These are phyloP conservation scores for Formica exsecta DNA, from an alignment of 1,140 invertebrate species.

Conservation along the genomic window DNA sequence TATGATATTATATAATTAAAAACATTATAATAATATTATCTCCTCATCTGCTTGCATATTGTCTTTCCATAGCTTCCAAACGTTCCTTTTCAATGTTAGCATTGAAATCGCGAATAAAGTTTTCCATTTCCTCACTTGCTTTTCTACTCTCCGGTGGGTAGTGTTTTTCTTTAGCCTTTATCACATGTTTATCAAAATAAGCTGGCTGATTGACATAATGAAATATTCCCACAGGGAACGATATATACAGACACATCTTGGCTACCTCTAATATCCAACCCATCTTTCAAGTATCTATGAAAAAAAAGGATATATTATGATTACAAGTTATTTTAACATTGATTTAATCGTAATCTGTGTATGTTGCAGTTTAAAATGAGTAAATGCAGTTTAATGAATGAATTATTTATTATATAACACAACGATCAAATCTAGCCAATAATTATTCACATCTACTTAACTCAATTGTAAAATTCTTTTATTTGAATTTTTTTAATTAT, in stretches of 20 bases:
- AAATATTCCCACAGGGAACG: constrained; percentile 94
- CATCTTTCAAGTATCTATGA: constrained; percentile 86
- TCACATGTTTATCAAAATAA: constrained; percentile 93
- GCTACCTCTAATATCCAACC: constrained; percentile 93
- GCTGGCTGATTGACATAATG: constrained; percentile 95
- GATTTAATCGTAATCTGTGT: no score
- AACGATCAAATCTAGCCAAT: neutral
- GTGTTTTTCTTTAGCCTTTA: constrained; percentile 89
- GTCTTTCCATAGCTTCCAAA: constrained; percentile 56
- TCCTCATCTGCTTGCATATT: constrained; percentile 3
- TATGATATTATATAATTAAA: neutral
- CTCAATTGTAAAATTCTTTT: neutral
- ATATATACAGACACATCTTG: constrained; percentile 94
- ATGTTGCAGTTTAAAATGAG: neutral
- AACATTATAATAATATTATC: constrained; percentile 11
- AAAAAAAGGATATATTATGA: constrained; percentile 16
- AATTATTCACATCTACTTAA: neutral
- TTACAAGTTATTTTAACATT: neutral
- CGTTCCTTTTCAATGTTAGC: neutral
- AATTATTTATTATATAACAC: neutral
- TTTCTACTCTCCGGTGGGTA: constrained; percentile 72
- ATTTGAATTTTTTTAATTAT: neutral
- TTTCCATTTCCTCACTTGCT: neutral
- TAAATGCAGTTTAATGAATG: no score
- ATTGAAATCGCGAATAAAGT: constrained; percentile 55